Base-by-base conservation (phyloP, 1,140 invertebrate species). In the Saccostrea glomerata region DNA sequence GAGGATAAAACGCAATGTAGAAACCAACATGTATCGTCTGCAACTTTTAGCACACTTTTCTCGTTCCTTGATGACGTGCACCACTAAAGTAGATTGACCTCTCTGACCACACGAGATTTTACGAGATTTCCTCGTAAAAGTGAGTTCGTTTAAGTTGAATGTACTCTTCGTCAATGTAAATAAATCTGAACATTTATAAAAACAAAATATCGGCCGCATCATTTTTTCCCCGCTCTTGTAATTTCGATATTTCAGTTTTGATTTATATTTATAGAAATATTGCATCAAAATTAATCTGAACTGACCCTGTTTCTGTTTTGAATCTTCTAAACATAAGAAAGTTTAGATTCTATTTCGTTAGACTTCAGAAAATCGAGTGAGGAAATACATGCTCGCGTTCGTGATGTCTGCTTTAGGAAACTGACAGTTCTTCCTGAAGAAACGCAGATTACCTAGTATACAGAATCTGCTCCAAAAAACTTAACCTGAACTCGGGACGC, bases 361-460 rank as follows among this genome's bases (percentile, higher is more conserved):
- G 70, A 77, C 70, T 12, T 30, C 0, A 15, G 30, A 25, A 77
- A 77, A 36, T 77, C 25, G 70, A 36, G 70, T 77, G 70, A 77
- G 23, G 36, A 77, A 77, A 77, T 77, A 36, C 70, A 77, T 36
- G 25, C 70, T 77, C 70, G 7, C 70, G 70, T 36, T 77, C 70
- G 70, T 77, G 70, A 77, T 77, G 25, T 77, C 70, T 77, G 70
- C 11, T 30, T 77, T 77, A 15, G 23, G 9, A 77, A 77, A 77
- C 25, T 77, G 70, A 30, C 70, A 77, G 70, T 15, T 77, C 30
- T 30, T 77, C 36, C 15, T 77, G 70, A 77, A 30, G 70, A 77
- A 30, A 77, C 25, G 70, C 70, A 77, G 70, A 77, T 12, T 15
- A 25, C 13, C 15, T 77, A 36, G 30, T 36, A 30, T 12, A 77